phyloP scores from a whole-genome alignment of 2,113 vertebrate species.

The Catharus minimus region DNA sequence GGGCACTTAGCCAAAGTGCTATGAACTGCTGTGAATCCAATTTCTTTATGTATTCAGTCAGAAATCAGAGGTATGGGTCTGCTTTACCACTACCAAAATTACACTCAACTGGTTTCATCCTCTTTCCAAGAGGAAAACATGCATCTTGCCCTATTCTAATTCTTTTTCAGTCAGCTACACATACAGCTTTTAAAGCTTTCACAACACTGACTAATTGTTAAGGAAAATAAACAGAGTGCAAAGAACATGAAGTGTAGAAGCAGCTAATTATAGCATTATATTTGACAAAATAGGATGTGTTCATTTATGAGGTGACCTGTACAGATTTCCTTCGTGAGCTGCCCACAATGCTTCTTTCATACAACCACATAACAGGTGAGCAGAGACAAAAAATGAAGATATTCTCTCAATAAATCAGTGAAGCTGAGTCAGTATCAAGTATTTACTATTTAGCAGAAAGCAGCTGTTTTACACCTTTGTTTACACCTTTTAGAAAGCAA shows the following conservation, averaged over 20 bases:
- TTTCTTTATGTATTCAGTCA: neutral
- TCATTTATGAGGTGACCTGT: slow-evolving; percentile 17
- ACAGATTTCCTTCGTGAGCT: neutral
- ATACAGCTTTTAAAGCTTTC: neutral
- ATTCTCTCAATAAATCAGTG: neutral
- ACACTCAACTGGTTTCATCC: neutral
- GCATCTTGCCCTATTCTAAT: neutral
- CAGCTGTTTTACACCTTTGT: neutral
- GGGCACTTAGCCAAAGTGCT: neutral
- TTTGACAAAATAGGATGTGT: neutral
- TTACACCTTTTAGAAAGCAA: neutral
- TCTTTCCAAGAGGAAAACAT: neutral
- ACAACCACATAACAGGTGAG: neutral
- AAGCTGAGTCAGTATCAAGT: neutral
- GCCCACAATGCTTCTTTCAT: neutral
- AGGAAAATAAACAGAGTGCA: neutral
- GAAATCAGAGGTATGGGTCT: neutral
- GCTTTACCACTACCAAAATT: neutral
- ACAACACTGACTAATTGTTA: neutral
- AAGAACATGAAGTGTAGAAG: neutral
- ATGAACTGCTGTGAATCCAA: neutral
- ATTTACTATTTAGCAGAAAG: neutral
- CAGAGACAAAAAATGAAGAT: neutral
- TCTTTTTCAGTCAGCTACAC: neutral
- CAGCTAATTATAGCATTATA: neutral